Conservation (phyloP, 1,140 invertebrate genomes). For the Drosophila repletoides region DNA sequence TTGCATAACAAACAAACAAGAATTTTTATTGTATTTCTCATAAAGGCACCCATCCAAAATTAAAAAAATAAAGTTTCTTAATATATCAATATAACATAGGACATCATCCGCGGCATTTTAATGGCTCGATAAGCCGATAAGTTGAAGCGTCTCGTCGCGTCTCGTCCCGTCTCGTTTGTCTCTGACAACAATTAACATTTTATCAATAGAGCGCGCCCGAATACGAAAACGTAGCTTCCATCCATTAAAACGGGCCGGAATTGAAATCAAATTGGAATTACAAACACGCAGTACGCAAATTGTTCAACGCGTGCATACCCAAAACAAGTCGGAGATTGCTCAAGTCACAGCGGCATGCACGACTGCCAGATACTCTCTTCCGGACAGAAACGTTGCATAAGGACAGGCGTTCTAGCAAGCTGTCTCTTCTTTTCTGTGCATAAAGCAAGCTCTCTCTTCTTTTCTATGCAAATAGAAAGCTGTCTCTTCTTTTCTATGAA, state of each 20-base stretch:
- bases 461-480: too few species aligned
- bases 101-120: conserved; percentile 34
- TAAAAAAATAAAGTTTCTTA: conserved; percentile 25
- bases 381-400: too few species aligned
- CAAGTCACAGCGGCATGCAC: too few species aligned
- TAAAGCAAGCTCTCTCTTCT: too few species aligned
- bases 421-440: too few species aligned
- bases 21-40: conserved; percentile 49
- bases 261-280: conserved; percentile 58
- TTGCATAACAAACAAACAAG: conserved; percentile 66
- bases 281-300: conserved; percentile 56
- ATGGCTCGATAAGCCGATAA: conserved; percentile 20
- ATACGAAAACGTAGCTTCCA: background rate
- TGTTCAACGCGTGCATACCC: conserved; percentile 55
- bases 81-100: conserved; percentile 33
- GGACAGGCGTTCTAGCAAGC: too few species aligned
- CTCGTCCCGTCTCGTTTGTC: too few species aligned
- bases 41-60: conserved; percentile 25
- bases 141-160: conserved; percentile 4
- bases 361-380: too few species aligned
- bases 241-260: conserved; percentile 47
- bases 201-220: conserved; percentile 30
- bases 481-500: too few species aligned
- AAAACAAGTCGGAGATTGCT: conserved; percentile 36
- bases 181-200: conserved; percentile 37